Conservation (phyloP, 2,113 vertebrate species). For the Pedionomus torquatus region DNA sequence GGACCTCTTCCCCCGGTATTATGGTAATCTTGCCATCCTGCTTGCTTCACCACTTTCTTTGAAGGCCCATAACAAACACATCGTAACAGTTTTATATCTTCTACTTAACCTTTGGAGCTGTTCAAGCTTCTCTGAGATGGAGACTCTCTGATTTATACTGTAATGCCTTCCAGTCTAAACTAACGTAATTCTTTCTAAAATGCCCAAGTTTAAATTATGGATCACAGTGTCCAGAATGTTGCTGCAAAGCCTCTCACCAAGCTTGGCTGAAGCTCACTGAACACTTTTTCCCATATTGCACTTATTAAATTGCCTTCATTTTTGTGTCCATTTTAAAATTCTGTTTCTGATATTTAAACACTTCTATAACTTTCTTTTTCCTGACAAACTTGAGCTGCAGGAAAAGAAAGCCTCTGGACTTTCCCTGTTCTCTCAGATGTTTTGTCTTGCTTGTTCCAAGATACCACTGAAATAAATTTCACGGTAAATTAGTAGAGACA, state of each 20-base stretch:
- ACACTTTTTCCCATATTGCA: background rate
- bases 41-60: background rate
- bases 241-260: background rate
- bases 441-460: background rate
- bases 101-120: conserved; percentile 52
- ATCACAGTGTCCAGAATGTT: background rate
- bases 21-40: background rate
- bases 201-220: conserved; percentile 21
- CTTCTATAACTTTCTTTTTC: background rate
- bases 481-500: background rate
- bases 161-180: conserved; percentile 12
- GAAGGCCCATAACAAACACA: conserved; percentile 32
- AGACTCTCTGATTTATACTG: conserved; percentile 33
- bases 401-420: background rate
- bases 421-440: background rate
- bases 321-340: background rate
- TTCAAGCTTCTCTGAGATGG: conserved; percentile 6
- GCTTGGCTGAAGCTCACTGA: background rate
- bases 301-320: background rate
- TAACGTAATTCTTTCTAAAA: conserved; percentile 45
- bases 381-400: background rate
- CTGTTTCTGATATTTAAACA: background rate
- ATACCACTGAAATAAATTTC: background rate
- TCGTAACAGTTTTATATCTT: conserved; percentile 29
- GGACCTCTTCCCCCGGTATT: background rate